These are phyloP conservation scores for Heliconius sara DNA, from an alignment of 2,888 invertebrate genomes.

Conservation along the genomic window DNA sequence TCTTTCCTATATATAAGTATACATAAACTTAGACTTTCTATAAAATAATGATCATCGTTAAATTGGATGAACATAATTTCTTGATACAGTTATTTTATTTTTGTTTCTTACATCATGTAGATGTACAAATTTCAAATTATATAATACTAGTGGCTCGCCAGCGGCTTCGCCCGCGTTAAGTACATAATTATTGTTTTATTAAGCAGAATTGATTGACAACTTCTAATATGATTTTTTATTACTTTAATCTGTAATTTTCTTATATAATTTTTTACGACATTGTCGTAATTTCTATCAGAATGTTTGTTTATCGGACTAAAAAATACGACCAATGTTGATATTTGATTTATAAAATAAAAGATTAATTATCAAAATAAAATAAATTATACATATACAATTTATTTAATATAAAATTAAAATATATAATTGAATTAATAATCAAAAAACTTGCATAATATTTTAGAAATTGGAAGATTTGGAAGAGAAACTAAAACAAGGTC, in stretches of 20 bases:
- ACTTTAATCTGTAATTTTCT: no score
- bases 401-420: background rate
- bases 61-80: constrained; percentile 3
- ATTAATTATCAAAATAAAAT: background rate
- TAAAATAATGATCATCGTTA: constrained; percentile 9
- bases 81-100: background rate
- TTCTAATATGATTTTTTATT: no score
- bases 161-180: no score
- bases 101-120: background rate
- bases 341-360: background rate
- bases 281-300: no score
- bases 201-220: no score
- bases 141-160: no score
- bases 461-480: constrained; percentile 71
- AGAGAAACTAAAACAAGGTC: constrained; percentile 75
- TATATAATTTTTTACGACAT: no score
- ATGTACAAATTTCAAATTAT: no score
- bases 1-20: background rate
- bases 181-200: no score
- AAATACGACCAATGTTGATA: no score
- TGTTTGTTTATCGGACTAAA: no score
- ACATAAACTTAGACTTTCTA: constrained; percentile 14
- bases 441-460: background rate
- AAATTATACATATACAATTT: no score
- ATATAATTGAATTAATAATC: background rate